Conservation (phyloP, 2,888 invertebrate species). For the Macropis europaea region DNA sequence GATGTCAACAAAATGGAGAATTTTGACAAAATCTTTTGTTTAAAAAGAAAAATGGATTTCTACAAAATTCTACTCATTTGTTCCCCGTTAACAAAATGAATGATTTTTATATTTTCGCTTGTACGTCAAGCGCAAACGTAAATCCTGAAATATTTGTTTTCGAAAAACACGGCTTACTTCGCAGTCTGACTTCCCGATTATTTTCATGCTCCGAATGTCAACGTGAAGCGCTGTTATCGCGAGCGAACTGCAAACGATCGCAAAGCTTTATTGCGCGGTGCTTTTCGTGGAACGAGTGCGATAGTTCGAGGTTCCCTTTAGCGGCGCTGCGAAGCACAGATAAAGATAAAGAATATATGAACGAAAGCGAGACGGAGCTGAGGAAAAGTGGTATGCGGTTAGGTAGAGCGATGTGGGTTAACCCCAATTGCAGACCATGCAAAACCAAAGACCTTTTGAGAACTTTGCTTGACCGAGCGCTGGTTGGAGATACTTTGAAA, state of each 20-base stretch:
- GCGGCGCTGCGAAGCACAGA: neutral
- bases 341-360: constrained; percentile 1
- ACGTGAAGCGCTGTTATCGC: neutral
- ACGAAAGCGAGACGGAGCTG: neutral
- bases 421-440: constrained; percentile 28
- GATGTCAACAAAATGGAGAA: too few species aligned
- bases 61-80: too few species aligned
- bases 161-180: too few species aligned
- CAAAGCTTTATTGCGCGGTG: neutral
- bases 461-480: neutral
- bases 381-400: constrained; percentile 14
- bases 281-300: neutral
- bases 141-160: neutral
- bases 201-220: neutral
- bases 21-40: too few species aligned
- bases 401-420: constrained; percentile 26
- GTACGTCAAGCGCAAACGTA: too few species aligned
- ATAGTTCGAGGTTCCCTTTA: neutral
- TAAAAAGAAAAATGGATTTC: too few species aligned
- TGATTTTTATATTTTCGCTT: too few species aligned
- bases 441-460: constrained; percentile 28
- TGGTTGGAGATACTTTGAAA: neutral
- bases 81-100: too few species aligned
- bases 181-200: neutral
- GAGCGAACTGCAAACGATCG: constrained; percentile 10